phyloP scores from a whole-genome alignment of 2,888 invertebrate species.

The Parapristionchus giblindavisi region DNA sequence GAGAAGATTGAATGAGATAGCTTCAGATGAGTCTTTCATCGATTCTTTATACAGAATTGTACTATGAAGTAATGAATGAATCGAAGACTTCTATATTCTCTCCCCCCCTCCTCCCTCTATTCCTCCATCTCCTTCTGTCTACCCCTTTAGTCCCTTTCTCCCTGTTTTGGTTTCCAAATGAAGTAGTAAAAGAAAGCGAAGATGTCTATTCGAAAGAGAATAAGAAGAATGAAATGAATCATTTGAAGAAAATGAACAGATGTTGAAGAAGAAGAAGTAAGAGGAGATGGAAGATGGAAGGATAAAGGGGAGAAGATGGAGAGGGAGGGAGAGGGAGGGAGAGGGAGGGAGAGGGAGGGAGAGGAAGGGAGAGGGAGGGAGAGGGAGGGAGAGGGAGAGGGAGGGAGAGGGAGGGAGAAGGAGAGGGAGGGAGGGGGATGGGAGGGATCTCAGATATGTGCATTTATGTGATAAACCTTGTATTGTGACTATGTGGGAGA shows the following conservation, averaged over 20 bases:
- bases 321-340: neutral
- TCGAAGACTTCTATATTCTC: no score
- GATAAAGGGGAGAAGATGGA: neutral
- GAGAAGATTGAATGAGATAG: no score
- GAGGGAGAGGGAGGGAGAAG: conserved; percentile 7
- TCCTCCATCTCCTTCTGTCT: no score
- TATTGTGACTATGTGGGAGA: no score
- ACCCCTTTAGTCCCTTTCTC: no score
- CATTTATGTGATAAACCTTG: no score
- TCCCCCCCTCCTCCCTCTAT: no score
- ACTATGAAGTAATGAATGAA: no score
- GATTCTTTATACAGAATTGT: no score
- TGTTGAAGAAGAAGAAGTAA: neutral
- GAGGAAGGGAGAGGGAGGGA: conserved; percentile 5
- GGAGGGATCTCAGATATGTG: neutral
- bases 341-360: neutral
- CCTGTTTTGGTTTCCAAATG: no score
- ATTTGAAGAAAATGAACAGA: neutral
- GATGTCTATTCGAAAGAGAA: neutral
- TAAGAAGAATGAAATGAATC: neutral
- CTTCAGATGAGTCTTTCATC: no score
- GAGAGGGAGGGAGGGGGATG: neutral
- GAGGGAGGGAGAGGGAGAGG: conserved; percentile 8
- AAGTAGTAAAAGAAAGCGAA: no score
- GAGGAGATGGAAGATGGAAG: neutral